Base-by-base conservation (phyloP, 2,888 invertebrate species). In the Cartodere bifasciata region DNA sequence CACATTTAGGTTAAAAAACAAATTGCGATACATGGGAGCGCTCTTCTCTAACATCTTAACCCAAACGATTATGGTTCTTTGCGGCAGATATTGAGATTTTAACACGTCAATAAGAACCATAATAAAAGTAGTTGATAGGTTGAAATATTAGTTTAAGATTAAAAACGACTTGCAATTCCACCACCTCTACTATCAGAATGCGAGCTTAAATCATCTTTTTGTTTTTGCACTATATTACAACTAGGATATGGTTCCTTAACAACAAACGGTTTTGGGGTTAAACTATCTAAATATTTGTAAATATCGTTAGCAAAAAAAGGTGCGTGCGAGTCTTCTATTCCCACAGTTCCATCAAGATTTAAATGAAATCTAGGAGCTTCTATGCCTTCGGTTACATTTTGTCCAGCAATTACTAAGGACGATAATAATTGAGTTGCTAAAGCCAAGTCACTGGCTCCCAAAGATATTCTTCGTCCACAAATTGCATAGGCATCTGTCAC, bases 111-210 rank as follows among this genome's bases (percentile, higher is more conserved):
- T n/a, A n/a, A n/a, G n/a, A n/a, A n/a, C n/a, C n/a, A n/a, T n/a
- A n/a, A n/a, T n/a, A n/a, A n/a, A n/a, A n/a, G n/a, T n/a, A n/a
- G n/a, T n/a, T n/a, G n/a, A n/a, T n/a, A n/a, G n/a, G n/a, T n/a
- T n/a, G n/a, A n/a, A n/a, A n/a, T n/a, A n/a, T n/a, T n/a, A n/a
- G n/a, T n/a, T n/a, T n/a, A n/a, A n/a, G 24, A 23, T 60, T 52
- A 70, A 55, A 73, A 78, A 46, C 76, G 64, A 32, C 72, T 73
- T 25, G 78, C 70, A 41, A 74, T 63, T 2, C 80, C 81, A 10
- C 72, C 76, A 36, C 78, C 79, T 50, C 81, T 65, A 45, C 75
- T 75, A 56, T 81, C 81, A 3, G 80, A 75, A 57, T 79, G 76
- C 35, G 78, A 75, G 37, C 64, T 62, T 37, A 79, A 63, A 33